Conservation (phyloP, 2,888 invertebrate species). For the Leptura quadrifasciata region DNA sequence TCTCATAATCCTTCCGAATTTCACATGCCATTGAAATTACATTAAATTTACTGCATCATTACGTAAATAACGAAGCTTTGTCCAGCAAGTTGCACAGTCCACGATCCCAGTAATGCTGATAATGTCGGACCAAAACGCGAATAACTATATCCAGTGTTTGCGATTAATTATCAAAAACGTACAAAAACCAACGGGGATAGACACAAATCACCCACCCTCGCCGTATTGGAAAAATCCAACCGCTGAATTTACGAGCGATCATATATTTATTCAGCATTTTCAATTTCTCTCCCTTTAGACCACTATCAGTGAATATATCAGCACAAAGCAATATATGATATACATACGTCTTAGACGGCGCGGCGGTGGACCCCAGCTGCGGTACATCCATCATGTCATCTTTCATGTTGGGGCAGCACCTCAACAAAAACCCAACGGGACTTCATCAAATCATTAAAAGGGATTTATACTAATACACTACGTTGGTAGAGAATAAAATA, state of each 20-base stretch:
- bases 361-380: slow-evolving; percentile 63
- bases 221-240: slow-evolving; percentile 64
- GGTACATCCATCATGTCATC: slow-evolving; percentile 67
- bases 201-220: slow-evolving; percentile 65
- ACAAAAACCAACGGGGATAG: slow-evolving; percentile 60
- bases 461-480: slow-evolving; percentile 35
- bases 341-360: slow-evolving; percentile 63
- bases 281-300: slow-evolving; percentile 66
- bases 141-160: slow-evolving; percentile 66
- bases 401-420: slow-evolving; percentile 53
- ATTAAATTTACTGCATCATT: slow-evolving; percentile 70
- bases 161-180: slow-evolving; percentile 60
- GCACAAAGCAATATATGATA: slow-evolving; percentile 68
- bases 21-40: slow-evolving; percentile 63
- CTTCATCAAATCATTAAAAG: slow-evolving; percentile 57
- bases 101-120: slow-evolving; percentile 68
- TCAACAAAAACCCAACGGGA: slow-evolving; percentile 49
- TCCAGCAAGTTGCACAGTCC: slow-evolving; percentile 28
- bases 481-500: slow-evolving; percentile 12
- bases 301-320: slow-evolving; percentile 66
- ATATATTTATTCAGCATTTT: slow-evolving; percentile 70
- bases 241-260: slow-evolving; percentile 68
- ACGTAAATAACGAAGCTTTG: slow-evolving; percentile 67
- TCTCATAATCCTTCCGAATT: slow-evolving; percentile 49
- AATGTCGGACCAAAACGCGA: slow-evolving; percentile 64